A percentile compares a stretch with the other conserved stretches of the same genome.
These are phyloP conservation scores for Hirtodrosophila alboralis DNA, from an alignment of 2,888 invertebrate genomes.

Conservation along the genomic window DNA sequence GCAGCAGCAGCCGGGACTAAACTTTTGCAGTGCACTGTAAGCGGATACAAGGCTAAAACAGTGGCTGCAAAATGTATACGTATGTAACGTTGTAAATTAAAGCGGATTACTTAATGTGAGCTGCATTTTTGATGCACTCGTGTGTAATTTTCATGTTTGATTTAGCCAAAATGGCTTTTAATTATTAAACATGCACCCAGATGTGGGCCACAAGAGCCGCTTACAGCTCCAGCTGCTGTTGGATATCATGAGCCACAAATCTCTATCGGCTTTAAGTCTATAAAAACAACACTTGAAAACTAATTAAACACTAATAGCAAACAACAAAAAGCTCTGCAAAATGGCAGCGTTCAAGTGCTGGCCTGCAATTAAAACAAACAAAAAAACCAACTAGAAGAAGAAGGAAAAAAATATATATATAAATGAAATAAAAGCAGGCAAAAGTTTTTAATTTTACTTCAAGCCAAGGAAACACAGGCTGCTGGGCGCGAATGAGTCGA, in stretches of 20 bases:
- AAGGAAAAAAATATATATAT: constrained; percentile 12
- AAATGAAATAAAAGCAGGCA: constrained; percentile 38
- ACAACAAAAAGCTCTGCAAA: constrained; percentile 47
- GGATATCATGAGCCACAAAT: not conserved
- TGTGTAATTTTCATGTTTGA: constrained; percentile 31
- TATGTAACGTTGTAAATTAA: constrained; percentile 46
- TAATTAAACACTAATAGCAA: constrained; percentile 83
- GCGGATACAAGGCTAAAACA: constrained; percentile 6
- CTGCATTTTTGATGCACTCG: constrained; percentile 52
- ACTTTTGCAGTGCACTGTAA: constrained; percentile 46
- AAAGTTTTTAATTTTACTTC: constrained; percentile 70
- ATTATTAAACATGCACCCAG: constrained; percentile 41
- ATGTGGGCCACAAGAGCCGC: constrained; percentile 29
- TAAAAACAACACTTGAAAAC: constrained; percentile 83
- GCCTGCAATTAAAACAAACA: constrained; percentile 59
- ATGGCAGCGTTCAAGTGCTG: constrained; percentile 58
- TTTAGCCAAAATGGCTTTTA: constrained; percentile 55
- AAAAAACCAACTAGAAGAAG: constrained; percentile 15
- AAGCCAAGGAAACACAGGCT: constrained; percentile 58
- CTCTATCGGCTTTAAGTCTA: constrained; percentile 61
- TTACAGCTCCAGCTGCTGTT: constrained; percentile 3
- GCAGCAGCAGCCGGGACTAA: constrained; percentile 12
- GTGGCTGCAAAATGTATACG: constrained; percentile 5
- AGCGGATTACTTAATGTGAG: constrained; percentile 71
- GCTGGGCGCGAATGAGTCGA: constrained; percentile 75